A percentile compares a stretch with the other conserved stretches of the same genome.
Evolutionary conservation across 2,113 vertebrate genomes (phyloP).

Genomic region (Erpornis zantholeuca): DNA sequence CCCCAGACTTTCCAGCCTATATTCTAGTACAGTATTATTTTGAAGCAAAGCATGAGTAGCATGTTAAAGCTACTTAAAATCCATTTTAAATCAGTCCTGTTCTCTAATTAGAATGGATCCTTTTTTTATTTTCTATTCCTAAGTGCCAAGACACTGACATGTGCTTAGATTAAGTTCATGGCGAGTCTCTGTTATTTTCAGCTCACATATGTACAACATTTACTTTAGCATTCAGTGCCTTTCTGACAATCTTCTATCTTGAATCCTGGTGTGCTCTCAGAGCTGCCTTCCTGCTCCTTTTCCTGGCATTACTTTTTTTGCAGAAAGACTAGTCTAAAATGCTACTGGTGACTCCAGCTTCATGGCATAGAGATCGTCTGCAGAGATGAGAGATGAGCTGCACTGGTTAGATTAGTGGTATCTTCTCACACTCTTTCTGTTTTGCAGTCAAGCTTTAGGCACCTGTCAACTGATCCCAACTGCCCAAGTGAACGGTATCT

Average conservation of each 20-base stretch:
- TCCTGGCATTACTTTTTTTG: background rate
- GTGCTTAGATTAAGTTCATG: background rate
- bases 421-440: background rate
- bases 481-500: conserved; percentile 85
- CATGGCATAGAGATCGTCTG: rapidly evolving
- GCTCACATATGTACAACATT: background rate
- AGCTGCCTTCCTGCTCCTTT: background rate
- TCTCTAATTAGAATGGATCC: background rate
- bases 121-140: background rate
- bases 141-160: background rate
- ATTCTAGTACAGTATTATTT: background rate
- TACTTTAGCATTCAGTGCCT: background rate
- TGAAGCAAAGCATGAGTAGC: background rate
- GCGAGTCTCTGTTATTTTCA: background rate
- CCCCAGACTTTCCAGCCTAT: background rate
- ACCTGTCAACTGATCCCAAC: conserved; percentile 71
- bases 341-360: background rate
- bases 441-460: conserved; percentile 81
- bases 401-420: background rate
- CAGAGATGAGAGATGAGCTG: background rate
- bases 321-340: background rate
- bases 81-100: background rate
- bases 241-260: background rate
- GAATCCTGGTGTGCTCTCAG: background rate
- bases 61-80: conserved; percentile 1